phyloP scores from a whole-genome alignment of 2,888 invertebrate genomes.

The Apocheima hispidaria region DNA sequence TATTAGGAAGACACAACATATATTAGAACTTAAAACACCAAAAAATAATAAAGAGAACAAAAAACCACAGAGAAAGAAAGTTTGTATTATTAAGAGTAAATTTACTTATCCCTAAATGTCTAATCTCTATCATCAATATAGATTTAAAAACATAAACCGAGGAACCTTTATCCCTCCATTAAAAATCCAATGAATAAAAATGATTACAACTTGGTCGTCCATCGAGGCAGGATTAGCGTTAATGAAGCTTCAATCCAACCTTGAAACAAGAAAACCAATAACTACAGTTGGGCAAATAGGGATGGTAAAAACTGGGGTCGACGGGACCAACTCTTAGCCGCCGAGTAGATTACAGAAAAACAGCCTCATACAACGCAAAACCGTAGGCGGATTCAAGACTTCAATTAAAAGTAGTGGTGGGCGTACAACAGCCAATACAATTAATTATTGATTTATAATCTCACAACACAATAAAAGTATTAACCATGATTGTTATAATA shows the following conservation, averaged over 20 bases:
- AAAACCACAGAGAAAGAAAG: background rate
- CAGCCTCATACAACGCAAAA: background rate
- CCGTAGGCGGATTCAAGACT: too few species aligned
- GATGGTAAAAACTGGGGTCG: slow-evolving; percentile 44
- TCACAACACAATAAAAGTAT: too few species aligned
- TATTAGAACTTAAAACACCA: too few species aligned
- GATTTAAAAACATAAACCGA: slow-evolving; percentile 8
- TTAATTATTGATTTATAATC: too few species aligned
- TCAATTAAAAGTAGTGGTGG: too few species aligned
- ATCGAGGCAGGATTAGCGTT: slow-evolving; percentile 14
- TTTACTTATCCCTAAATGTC: background rate
- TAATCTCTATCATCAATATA: slow-evolving; percentile 8
- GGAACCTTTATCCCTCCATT: slow-evolving; percentile 19
- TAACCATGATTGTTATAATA: too few species aligned
- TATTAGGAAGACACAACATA: too few species aligned
- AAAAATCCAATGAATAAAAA: slow-evolving; percentile 32
- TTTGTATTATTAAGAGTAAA: background rate
- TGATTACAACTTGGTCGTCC: slow-evolving; percentile 25
- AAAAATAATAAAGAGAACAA: too few species aligned
- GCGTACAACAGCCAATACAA: too few species aligned
- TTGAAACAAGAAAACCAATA: slow-evolving; percentile 37
- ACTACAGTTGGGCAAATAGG: slow-evolving; percentile 33
- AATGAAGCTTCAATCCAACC: slow-evolving; percentile 26
- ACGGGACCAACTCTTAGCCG: slow-evolving; percentile 38
- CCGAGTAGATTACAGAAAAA: background rate